Conservation (phyloP, 2,113 vertebrate species). For the rabbit (Oryctolagus cuniculus) region DNA sequence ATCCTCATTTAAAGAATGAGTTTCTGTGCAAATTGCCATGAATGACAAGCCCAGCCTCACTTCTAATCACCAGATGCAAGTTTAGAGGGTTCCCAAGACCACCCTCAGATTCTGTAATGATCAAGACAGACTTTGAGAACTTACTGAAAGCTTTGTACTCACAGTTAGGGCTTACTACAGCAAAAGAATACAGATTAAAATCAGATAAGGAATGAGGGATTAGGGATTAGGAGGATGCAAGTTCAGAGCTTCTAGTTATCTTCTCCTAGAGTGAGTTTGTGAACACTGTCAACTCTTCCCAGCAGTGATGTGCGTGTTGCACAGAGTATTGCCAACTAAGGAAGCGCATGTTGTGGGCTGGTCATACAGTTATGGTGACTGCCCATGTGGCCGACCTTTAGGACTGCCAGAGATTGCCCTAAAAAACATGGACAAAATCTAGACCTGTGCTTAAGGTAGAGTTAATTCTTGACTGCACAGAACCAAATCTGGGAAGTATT, state of each 20-base stretch:
- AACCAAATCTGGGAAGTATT: background rate
- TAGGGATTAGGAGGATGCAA: background rate
- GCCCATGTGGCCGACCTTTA: background rate
- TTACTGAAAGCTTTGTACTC: background rate
- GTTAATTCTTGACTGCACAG: background rate
- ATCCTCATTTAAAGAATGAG: background rate
- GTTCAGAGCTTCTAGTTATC: background rate
- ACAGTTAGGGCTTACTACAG: background rate
- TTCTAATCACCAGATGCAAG: background rate
- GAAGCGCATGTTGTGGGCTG: background rate
- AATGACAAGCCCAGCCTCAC: background rate
- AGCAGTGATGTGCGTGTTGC: background rate
- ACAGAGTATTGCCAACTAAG: background rate
- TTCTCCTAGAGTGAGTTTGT: background rate
- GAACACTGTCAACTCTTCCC: background rate
- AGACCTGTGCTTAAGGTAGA: background rate
- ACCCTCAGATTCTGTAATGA: background rate
- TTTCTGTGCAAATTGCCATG: background rate
- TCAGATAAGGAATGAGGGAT: background rate
- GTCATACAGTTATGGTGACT: background rate
- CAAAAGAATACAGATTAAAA: slow-evolving; percentile 8
- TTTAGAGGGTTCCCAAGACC: background rate
- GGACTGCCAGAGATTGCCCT: background rate
- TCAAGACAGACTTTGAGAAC: background rate
- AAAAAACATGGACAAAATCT: background rate